Percentiles rank a stretch among this genome's conserved stretches.
Evolutionary conservation across 1,140 invertebrate genomes (phyloP).

Genomic region (Vanessa tameamea): DNA sequence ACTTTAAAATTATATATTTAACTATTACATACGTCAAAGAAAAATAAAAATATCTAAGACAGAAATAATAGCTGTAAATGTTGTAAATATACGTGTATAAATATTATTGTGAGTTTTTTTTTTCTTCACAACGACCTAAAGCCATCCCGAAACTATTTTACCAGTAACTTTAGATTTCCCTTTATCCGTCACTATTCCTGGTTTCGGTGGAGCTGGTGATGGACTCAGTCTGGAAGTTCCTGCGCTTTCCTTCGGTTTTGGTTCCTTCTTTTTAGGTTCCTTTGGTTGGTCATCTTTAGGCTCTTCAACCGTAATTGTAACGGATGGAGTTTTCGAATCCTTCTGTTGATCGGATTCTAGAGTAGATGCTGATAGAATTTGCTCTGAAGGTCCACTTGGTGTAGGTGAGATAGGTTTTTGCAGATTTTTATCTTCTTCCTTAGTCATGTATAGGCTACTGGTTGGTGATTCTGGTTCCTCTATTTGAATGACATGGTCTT

Average conservation of each 20-base stretch:
- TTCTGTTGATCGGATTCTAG: slow-evolving; percentile 55
- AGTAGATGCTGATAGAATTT: slow-evolving; percentile 61
- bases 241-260: slow-evolving; percentile 42
- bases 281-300: slow-evolving; percentile 26
- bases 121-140: slow-evolving; percentile 62
- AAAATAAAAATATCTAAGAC: neutral
- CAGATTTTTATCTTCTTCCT: slow-evolving; percentile 63
- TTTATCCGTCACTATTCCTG: slow-evolving; percentile 70
- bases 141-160: slow-evolving; percentile 85
- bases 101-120: neutral
- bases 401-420: slow-evolving; percentile 69
- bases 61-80: neutral
- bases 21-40: neutral
- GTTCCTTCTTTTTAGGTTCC: slow-evolving; percentile 31
- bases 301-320: slow-evolving; percentile 34
- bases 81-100: neutral
- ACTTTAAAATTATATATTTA: neutral
- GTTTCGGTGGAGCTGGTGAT: slow-evolving; percentile 50
- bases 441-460: slow-evolving; percentile 63
- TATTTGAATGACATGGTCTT: slow-evolving; percentile 69
- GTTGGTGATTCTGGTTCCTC: slow-evolving; percentile 61
- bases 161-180: slow-evolving; percentile 86
- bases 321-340: slow-evolving; percentile 36
- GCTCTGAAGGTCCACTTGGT: slow-evolving; percentile 52
- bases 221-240: slow-evolving; percentile 32